Conservation (phyloP, 1,140 invertebrate species). For the Brachystomella parvula region DNA sequence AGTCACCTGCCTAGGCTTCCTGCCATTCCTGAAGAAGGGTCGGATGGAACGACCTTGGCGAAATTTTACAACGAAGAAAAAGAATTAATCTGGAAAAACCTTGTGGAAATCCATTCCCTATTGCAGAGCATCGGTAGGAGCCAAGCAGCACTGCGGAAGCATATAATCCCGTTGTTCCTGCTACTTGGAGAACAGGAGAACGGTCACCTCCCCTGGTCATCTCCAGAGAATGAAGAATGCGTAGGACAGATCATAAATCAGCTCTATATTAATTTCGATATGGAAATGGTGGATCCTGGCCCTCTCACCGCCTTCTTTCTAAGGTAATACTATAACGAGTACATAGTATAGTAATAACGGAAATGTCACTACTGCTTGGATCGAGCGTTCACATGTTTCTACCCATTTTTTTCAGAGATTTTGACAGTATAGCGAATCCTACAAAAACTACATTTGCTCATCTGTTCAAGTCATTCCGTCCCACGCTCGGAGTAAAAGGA, state of each 20-base stretch:
- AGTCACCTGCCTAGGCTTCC: not conserved
- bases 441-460: constrained; percentile 33
- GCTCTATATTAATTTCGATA: not conserved
- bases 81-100: too few relatives aligned
- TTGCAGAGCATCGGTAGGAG: not conserved
- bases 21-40: not conserved
- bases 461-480: constrained; percentile 50
- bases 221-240: not conserved
- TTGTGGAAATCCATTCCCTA: not conserved
- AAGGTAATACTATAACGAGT: too few relatives aligned
- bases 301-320: constrained; percentile 2
- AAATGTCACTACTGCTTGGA: too few relatives aligned
- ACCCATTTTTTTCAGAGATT: constrained; percentile 4
- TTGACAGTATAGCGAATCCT: constrained; percentile 21
- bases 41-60: not conserved
- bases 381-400: too few relatives aligned
- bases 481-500: constrained; percentile 32
- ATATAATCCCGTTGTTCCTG: not conserved
- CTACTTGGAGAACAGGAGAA: not conserved
- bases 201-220: not conserved
- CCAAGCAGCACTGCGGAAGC: constrained; percentile 1
- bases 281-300: not conserved
- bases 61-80: not conserved
- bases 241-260: not conserved
- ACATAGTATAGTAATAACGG: too few relatives aligned